Conservation (phyloP, 2,797 vertebrate genomes). For the Acanthurus lineatus region DNA sequence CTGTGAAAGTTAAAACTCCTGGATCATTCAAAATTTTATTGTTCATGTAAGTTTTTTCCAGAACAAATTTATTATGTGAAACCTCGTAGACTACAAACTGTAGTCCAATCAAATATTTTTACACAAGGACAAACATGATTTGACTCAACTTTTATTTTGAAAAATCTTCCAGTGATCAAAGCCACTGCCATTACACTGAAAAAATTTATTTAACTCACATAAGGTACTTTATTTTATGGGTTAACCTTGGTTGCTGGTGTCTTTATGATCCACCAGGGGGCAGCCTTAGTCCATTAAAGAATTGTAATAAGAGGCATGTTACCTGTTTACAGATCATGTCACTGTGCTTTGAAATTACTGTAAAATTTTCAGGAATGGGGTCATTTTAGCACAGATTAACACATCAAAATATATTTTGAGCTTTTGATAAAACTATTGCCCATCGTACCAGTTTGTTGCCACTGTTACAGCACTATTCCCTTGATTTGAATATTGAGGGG, state of each 20-base stretch:
- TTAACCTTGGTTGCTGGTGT: background rate
- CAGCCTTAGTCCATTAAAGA: conserved; percentile 13
- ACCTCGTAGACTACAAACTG: background rate
- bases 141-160: background rate
- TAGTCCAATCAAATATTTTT: background rate
- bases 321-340: background rate
- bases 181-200: conserved; percentile 1
- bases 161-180: background rate
- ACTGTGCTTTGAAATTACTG: background rate
- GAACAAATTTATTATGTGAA: conserved; percentile 9
- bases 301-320: accelerated
- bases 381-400: background rate
- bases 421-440: background rate
- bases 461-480: background rate
- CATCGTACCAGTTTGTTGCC: background rate
- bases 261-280: conserved; percentile 68
- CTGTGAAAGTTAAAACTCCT: background rate
- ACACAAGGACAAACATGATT: no score
- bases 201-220: background rate
- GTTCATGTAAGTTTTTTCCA: background rate
- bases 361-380: background rate
- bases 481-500: background rate
- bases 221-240: background rate
- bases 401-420: background rate
- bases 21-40: background rate